Evolutionary conservation across 2,797 vertebrate species (phyloP).

Genomic region (Pelodytes ibericus): DNA sequence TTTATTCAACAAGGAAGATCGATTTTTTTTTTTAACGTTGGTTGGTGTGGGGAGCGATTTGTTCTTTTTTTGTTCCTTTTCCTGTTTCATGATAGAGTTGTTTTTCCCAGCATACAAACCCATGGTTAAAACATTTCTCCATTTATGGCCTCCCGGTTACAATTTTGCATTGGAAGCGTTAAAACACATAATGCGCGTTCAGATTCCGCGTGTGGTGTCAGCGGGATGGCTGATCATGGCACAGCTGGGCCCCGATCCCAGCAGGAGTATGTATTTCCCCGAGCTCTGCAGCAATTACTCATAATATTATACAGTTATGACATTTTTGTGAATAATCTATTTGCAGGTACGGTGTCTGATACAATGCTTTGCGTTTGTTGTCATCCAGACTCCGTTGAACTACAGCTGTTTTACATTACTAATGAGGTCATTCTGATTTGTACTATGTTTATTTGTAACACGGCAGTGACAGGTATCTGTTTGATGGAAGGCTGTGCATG

Average conservation of each 20-base stretch:
- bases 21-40: too few relatives aligned
- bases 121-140: too few relatives aligned
- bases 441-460: slow-evolving; percentile 18
- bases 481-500: background rate
- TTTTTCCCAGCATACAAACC: too few relatives aligned
- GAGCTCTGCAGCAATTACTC: slow-evolving; percentile 31
- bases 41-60: too few relatives aligned
- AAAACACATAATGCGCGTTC: background rate
- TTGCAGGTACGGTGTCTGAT: slow-evolving; percentile 20
- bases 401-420: slow-evolving; percentile 40
- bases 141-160: too few relatives aligned
- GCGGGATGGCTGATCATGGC: background rate
- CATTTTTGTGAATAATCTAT: slow-evolving; percentile 45
- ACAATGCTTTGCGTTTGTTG: slow-evolving; percentile 30
- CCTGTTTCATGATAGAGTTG: too few relatives aligned
- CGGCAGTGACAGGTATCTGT: slow-evolving; percentile 4
- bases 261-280: slow-evolving; percentile 18
- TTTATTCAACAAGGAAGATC: too few relatives aligned
- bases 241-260: slow-evolving; percentile 25
- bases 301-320: slow-evolving; percentile 39
- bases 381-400: background rate
- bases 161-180: too few relatives aligned
- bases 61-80: too few relatives aligned
- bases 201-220: background rate
- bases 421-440: slow-evolving; percentile 41